phyloP scores from a whole-genome alignment of 1,140 invertebrate genomes.

The Lineus longissimus region DNA sequence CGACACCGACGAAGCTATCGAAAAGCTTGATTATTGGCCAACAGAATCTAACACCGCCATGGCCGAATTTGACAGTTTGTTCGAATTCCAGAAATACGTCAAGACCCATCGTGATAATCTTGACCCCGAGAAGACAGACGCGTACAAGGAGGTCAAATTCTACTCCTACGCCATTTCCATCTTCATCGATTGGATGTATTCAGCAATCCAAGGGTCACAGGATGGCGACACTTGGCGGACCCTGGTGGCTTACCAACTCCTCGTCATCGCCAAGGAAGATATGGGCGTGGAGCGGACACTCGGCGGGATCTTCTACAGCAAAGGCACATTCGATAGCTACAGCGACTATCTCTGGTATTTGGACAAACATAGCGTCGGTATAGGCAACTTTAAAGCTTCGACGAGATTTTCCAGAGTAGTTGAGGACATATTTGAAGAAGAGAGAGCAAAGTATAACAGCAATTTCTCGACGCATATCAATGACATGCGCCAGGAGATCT shows the following conservation, averaged over 20 bases:
- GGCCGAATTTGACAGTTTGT: constrained; percentile 19
- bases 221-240: constrained; percentile 29
- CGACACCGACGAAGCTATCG: constrained; percentile 17
- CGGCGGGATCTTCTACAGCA: constrained; percentile 25
- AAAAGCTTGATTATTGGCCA: neutral
- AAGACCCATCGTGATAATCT: constrained; percentile 27
- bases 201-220: constrained; percentile 24
- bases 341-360: constrained; percentile 30
- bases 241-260: constrained; percentile 32
- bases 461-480: constrained; percentile 9
- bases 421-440: neutral
- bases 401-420: constrained; percentile 8
- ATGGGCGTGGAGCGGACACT: constrained; percentile 27
- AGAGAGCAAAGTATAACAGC: constrained; percentile 6
- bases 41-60: neutral
- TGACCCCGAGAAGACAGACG: constrained; percentile 19
- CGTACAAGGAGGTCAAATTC: constrained; percentile 22
- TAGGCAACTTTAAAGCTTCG: constrained; percentile 12
- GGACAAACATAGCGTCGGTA: constrained; percentile 25
- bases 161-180: constrained; percentile 25
- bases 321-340: constrained; percentile 22
- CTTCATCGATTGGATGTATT: constrained; percentile 29
- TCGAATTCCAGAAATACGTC: constrained; percentile 23
- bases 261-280: constrained; percentile 25
- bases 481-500: constrained; percentile 14